Base-by-base conservation (phyloP, 2,113 vertebrate genomes). In the Myrmecophaga tridactyla region DNA sequence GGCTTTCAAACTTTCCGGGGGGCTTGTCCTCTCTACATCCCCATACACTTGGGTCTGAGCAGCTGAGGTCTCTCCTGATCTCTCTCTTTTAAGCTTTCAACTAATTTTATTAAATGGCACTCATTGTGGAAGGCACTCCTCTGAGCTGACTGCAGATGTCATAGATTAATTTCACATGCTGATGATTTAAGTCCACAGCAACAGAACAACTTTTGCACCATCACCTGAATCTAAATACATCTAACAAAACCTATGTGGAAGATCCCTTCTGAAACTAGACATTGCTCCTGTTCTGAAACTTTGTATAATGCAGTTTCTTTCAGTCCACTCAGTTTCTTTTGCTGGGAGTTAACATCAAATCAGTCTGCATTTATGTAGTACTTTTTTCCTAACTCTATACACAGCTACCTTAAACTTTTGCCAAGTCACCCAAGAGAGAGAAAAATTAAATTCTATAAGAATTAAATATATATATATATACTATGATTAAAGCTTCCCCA, bases 401-500 rank as follows among this genome's bases (percentile, higher is more conserved):
- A 27, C 20, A 94, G 53, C 92, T 4, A 46, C 29, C 13, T n/a
- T 51, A 90, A 86, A 8, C n/a, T 77, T 39, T 53, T 94, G 85
- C 78, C 56, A 96, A 92, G 72, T 82, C 67, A 89, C 48, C 15
- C 43, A 72, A 39, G 18, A n/a, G n/a, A 67, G 56, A 65, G 65
- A 53, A 81, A 81, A 90, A 93, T 60, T 14, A 27, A 65, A 89
- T 65, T 81, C 46, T 63, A 25, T 67, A 73, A 91, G 34, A 94
- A 91, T 62, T 90, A 11, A 89, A 93, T 58, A 23, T 58, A 18
- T 58, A 58, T 58, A 58, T 58, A 21, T 18, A 20, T 23, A 88
- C n/a, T 60, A 89, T 88, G 75, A 89, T 75, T 86, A 87, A 93
- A 95, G 4, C 39, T 4, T 81, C n/a, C 27, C n/a, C 23, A 78